These are phyloP conservation scores for Lithobius niger DNA, from an alignment of 1,140 invertebrate genomes.

Conservation along the genomic window DNA sequence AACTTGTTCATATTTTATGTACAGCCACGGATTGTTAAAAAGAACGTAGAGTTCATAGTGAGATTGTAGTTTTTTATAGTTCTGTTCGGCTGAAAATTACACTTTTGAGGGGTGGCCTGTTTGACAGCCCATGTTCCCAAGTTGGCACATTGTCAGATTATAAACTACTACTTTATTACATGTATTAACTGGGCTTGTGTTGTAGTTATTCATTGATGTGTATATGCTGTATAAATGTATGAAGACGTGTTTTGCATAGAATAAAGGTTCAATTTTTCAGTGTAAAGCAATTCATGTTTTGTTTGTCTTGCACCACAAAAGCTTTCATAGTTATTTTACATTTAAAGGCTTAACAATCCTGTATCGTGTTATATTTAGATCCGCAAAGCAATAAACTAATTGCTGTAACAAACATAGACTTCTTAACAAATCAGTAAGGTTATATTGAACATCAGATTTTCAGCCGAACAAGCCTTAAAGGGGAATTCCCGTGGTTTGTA, in stretches of 20 bases:
- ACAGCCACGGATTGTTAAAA: neutral
- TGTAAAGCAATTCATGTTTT: too few species aligned
- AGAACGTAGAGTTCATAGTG: neutral
- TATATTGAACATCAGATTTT: too few species aligned
- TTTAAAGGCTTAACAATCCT: too few species aligned
- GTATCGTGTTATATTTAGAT: too few species aligned
- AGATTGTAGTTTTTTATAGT: neutral
- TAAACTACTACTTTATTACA: neutral
- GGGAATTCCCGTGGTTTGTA: too few species aligned
- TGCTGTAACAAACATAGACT: too few species aligned
- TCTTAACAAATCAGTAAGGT: too few species aligned
- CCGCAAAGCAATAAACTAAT: too few species aligned
- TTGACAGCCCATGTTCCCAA: neutral
- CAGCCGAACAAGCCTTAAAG: too few species aligned
- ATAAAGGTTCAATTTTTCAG: conserved; percentile 9
- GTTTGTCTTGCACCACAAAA: too few species aligned
- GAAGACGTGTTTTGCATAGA: conserved; percentile 10
- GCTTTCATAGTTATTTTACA: too few species aligned
- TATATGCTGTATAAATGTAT: conserved; percentile 13
- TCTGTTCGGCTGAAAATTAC: neutral
- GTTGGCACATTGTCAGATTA: neutral
- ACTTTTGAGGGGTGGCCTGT: neutral
- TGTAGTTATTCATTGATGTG: conserved; percentile 9
- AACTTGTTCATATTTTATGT: conserved; percentile 5
- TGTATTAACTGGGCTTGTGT: conserved; percentile 8